phyloP scores from a whole-genome alignment of 92 coral and sea anemone genomes.

The Phenganax marumi region DNA sequence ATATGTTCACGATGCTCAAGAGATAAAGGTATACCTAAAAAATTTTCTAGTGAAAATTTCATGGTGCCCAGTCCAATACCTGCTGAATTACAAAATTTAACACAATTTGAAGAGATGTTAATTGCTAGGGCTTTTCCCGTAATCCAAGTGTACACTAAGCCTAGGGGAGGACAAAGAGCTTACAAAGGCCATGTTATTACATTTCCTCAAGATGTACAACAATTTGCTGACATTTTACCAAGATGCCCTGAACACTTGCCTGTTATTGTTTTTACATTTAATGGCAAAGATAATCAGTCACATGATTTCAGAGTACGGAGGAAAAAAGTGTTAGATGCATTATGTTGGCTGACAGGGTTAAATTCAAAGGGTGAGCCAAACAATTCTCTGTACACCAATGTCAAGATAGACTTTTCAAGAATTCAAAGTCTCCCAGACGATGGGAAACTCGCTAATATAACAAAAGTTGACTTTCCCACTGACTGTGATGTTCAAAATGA shows the following conservation, averaged over 20 bases:
- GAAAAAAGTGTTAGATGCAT: background rate
- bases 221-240: constrained; percentile 15
- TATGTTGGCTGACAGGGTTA: background rate
- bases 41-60: constrained; percentile 51
- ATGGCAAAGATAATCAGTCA: background rate
- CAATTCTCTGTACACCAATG: constrained; percentile 2
- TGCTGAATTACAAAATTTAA: constrained; percentile 47
- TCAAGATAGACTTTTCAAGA: background rate
- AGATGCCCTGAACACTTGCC: constrained; percentile 26
- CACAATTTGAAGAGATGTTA: too few species aligned
- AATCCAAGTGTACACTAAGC: background rate
- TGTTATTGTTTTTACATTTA: constrained; percentile 1
- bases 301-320: background rate
- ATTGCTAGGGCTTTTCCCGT: background rate
- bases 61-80: constrained; percentile 69
- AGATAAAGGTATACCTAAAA: constrained; percentile 58
- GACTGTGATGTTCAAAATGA: constrained; percentile 25
- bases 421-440: background rate
- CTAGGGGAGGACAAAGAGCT: constrained; percentile 10
- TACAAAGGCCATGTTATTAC: constrained; percentile 36
- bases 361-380: constrained; percentile 3
- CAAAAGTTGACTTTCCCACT: constrained; percentile 50
- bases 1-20: constrained; percentile 57
- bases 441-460: background rate
- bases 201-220: background rate